Evolutionary conservation across 2,797 vertebrate species (phyloP).

Genomic region (Pangasius krempfi): DNA sequence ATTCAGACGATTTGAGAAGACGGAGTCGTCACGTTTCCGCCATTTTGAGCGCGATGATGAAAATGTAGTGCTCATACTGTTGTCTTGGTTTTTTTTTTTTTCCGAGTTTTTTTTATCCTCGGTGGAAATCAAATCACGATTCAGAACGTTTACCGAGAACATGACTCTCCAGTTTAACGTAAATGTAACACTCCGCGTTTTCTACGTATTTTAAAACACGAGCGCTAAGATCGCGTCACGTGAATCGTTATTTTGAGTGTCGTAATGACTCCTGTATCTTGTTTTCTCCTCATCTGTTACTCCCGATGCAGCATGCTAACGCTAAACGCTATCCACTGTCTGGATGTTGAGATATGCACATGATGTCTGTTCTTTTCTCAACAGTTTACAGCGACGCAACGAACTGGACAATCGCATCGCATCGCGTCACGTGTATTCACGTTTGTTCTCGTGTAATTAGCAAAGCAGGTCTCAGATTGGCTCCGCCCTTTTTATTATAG

Average conservation of each 20-base stretch:
- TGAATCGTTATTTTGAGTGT: too few relatives aligned
- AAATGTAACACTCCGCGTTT: neutral
- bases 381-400: constrained; percentile 12
- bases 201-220: neutral
- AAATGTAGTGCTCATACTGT: neutral
- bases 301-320: neutral
- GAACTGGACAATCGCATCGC: neutral
- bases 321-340: neutral
- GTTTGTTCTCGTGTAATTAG: neutral
- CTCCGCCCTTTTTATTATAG: neutral
- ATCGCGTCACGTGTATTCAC: neutral
- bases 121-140: neutral
- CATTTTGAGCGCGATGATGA: neutral
- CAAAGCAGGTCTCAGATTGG: neutral
- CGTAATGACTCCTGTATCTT: neutral
- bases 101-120: neutral
- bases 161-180: neutral
- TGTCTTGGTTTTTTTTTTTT: neutral
- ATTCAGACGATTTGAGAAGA: neutral
- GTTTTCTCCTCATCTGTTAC: neutral
- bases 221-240: neutral
- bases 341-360: constrained; percentile 10
- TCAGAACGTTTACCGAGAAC: neutral
- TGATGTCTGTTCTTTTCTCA: neutral
- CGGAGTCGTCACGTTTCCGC: neutral